Conservation (phyloP, 2,797 vertebrate species). For the Enteromius fasciolatus region DNA sequence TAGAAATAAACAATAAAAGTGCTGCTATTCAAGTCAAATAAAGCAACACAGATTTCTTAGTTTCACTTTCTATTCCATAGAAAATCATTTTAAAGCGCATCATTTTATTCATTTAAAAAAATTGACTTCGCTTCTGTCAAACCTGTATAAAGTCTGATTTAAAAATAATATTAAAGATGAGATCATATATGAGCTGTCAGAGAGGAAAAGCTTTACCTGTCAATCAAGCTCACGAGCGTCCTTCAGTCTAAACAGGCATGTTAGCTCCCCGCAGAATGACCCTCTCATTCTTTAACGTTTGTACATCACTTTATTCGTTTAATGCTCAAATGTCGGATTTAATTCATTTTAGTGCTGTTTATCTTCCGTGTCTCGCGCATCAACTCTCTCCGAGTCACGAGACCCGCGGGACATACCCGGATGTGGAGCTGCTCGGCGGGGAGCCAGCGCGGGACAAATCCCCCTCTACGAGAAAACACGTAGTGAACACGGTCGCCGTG, state of each 20-base stretch:
- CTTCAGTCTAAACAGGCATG: not conserved
- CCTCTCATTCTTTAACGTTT: not conserved
- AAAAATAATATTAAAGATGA: too few species aligned
- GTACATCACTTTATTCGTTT: not conserved
- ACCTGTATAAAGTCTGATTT: not conserved
- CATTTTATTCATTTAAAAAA: too few species aligned
- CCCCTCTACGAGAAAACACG: not conserved
- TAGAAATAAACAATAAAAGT: not conserved
- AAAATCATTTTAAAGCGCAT: not conserved
- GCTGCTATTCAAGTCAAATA: not conserved
- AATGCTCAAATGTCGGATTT: not conserved
- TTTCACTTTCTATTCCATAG: conserved; percentile 13
- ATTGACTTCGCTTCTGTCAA: not conserved
- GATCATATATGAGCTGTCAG: not conserved
- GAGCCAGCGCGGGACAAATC: not conserved
- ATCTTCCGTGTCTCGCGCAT: not conserved
- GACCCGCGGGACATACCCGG: conserved; percentile 22
- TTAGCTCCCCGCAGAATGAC: not conserved
- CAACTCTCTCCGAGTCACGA: not conserved
- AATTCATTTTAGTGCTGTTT: not conserved
- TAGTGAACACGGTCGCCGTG: too few species aligned
- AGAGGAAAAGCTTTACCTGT: conserved; percentile 20
- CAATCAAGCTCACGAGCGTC: conserved; percentile 7
- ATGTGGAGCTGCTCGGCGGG: not conserved
- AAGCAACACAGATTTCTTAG: not conserved